Evolutionary conservation across 2,888 invertebrate species (phyloP), one percentile per base, ranked within the genome.

Genomic region (Scaptomyza reducta): DNA sequence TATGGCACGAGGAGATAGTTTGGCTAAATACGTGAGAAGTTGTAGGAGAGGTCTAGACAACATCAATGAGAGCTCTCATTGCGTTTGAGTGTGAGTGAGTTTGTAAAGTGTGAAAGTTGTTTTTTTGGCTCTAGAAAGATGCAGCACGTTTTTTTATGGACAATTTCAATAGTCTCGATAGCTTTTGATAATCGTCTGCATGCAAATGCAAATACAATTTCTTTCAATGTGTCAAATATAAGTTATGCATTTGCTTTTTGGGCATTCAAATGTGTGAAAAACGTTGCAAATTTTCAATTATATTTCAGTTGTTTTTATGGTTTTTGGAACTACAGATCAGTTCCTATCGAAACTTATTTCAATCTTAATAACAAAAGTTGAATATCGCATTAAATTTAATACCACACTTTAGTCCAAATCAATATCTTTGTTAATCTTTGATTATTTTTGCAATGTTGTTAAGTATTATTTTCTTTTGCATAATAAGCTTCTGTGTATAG

Each of bases 1-100:
- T 84, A 87, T 80, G 73, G 81, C 87, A 81, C 75, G 62, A 56
- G 71, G 82, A 71, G 84, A 80, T 87, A 84, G 82, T 84, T 74
- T 63, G 69, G 81, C 69, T 83, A 83, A 82, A 82, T 85, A 81
- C 73, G 79, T 81, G 75, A 84, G 84, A 80, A 75, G 84, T 64
- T 72, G 79, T 56, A 33, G 69, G 42, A 35, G 41, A 10, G 14
- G 31, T 61, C 55, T 49, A 70, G 57, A 73, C 75, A 51, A 16
- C 54, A 10, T n/a, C 49, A 18, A 49, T 18, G 22, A 61, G 44
- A 74, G 55, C 70, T 74, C 57, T 74, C 49, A 22, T 22, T 22
- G 22, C 1, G 22, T 22, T 22, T 22, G 3, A 22, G 3, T 22
- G 22, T 22, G 22, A 22, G 22, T 22, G 4, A 4, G 3, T 22